These are phyloP conservation scores for Anisognathus igniventris DNA, from an alignment of 2,797 vertebrate species.

Conservation along the genomic window DNA sequence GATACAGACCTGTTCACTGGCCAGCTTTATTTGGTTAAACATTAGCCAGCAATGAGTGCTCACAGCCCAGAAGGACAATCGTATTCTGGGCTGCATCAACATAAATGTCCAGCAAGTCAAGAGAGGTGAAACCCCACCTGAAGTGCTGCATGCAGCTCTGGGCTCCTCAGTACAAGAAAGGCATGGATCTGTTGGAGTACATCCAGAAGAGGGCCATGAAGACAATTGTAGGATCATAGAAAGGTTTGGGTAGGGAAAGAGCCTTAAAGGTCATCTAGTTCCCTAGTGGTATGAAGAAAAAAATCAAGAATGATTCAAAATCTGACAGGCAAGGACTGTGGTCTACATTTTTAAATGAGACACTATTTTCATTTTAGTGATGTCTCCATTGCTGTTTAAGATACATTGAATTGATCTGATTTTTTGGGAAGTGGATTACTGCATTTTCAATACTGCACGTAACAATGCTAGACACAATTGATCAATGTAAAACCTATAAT, in stretches of 20 bases:
- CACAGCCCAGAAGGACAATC: neutral
- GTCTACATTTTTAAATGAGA: neutral
- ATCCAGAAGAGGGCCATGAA: neutral
- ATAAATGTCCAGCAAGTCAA: neutral
- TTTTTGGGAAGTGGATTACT: neutral
- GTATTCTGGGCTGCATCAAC: neutral
- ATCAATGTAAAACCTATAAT: neutral
- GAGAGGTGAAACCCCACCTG: neutral
- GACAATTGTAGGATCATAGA: neutral
- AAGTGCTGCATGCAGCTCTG: neutral
- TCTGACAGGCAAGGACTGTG: neutral
- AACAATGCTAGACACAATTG: neutral
- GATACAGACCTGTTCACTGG: neutral
- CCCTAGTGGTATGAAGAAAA: neutral
- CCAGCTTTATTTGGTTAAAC: neutral
- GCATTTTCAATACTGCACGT: neutral
- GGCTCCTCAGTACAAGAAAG: neutral
- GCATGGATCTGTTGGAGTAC: neutral
- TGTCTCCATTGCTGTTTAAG: neutral
- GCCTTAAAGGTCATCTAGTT: neutral
- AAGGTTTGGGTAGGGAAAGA: neutral
- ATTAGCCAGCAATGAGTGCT: neutral
- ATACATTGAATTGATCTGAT: neutral
- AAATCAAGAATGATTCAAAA: neutral
- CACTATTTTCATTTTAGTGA: neutral